Evolutionary conservation across 2,797 vertebrate genomes (phyloP).

Genomic region (Psittacula echo): DNA sequence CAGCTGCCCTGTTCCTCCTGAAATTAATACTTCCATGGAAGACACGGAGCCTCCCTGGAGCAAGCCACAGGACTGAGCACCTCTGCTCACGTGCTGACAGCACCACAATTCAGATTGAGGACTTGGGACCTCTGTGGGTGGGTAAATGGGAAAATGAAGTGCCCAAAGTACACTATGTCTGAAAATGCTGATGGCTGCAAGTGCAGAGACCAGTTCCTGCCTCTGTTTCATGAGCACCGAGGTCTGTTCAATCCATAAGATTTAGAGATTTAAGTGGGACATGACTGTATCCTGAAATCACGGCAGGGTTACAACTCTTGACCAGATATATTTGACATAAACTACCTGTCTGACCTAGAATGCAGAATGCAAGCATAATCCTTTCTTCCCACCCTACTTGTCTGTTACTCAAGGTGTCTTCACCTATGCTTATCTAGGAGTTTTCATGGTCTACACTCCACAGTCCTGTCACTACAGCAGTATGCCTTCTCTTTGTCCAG

Average conservation of each 20-base stretch:
- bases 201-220: not conserved
- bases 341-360: not conserved
- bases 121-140: not conserved
- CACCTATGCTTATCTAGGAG: not conserved
- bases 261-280: not conserved
- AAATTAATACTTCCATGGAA: not conserved
- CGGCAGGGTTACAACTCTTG: not conserved
- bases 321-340: not conserved
- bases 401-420: not conserved
- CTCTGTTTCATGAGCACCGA: not conserved
- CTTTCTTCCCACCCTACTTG: not conserved
- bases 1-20: slow-evolving; percentile 12
- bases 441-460: not conserved
- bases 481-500: not conserved
- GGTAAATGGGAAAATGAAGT: not conserved
- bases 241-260: not conserved
- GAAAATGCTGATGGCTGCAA: not conserved
- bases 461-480: not conserved
- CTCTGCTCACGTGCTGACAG: not conserved
- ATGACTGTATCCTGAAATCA: not conserved
- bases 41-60: not conserved
- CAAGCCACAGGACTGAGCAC: not conserved
- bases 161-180: not conserved
- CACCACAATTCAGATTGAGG: not conserved
- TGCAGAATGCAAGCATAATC: not conserved